phyloP scores from a whole-genome alignment of 2,113 vertebrate genomes.

The Neopipo cinnamomea region DNA sequence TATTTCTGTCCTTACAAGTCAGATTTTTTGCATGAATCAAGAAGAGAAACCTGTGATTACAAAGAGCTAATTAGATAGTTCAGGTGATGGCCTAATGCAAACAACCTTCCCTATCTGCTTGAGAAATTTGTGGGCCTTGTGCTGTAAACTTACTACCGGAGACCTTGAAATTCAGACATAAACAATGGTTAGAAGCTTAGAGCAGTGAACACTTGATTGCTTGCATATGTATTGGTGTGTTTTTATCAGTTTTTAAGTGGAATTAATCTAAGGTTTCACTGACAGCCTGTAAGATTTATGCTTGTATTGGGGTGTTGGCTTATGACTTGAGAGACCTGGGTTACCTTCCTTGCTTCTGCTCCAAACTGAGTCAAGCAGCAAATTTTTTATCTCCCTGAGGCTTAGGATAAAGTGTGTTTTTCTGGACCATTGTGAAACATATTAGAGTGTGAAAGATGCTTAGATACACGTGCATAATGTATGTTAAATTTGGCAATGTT shows the following conservation, averaged over 20 bases:
- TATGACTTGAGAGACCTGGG: not conserved
- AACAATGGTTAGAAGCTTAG: not conserved
- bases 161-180: not conserved
- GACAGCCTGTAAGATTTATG: not conserved
- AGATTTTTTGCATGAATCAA: not conserved
- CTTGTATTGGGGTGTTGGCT: not conserved
- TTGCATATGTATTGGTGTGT: not conserved
- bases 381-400: not conserved
- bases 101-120: not conserved
- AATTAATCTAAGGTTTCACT: not conserved
- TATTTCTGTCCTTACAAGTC: not conserved
- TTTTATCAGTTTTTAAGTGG: not conserved
- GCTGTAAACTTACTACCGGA: not conserved
- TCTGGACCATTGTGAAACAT: not conserved
- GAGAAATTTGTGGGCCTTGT: not conserved
- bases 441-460: not conserved
- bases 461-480: not conserved
- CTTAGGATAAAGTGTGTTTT: not conserved
- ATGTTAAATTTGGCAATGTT: not conserved
- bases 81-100: not conserved
- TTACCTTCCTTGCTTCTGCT: not conserved
- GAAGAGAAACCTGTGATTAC: not conserved
- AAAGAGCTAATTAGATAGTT: not conserved
- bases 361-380: not conserved
- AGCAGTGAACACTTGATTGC: not conserved